Base-by-base conservation (phyloP, 2,888 invertebrate species). In the Sturmia bella region DNA sequence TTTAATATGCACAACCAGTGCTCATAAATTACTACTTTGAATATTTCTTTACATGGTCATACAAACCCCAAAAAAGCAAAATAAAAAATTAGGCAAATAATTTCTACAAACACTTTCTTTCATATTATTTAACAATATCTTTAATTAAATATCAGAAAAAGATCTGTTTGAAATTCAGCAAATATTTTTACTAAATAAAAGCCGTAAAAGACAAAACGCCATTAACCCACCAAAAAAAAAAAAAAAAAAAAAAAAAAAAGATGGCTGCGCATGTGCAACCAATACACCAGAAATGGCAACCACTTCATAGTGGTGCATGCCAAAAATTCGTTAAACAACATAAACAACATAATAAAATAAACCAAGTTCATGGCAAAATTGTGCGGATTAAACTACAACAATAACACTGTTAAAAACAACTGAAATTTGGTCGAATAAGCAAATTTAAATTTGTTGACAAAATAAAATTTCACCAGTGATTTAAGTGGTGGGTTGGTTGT, bases 101-200 rank as follows among this genome's bases (percentile, higher is more conserved):
- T 54, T 48, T 32, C 37, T 9, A 11, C 15, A 11, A 21, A 7
- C 7, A 61, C n/a, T n/a, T n/a, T n/a, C 50, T 77, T 77, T 56
- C 32, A 69, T 74, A 77, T 81, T 81, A 77, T 64, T 77, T 64
- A 81, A 81, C 41, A 81, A 80, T 76, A 75, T 81, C 57, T 50
- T 70, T 54, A 48, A 19, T 32, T 32, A 17, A 64, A 63, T 57
- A 48, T 24, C n/a, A 27, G 68, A 66, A 50, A 59, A 72, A 74
- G 7, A 32, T 12, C 83, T 86, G 70, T 86, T 87, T 88, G 81
- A 86, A 87, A 88, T 87, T 86, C 88, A 86, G 73, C 66, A 80
- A 84, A 83, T 74, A 83, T 48, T 54, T 72, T 81, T 75, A 74
- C 69, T 59, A 86, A 86, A 80, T 85, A 84, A 75, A 84, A 50